phyloP scores from a whole-genome alignment of 2,797 vertebrate species.

The Coregonus sp. region DNA sequence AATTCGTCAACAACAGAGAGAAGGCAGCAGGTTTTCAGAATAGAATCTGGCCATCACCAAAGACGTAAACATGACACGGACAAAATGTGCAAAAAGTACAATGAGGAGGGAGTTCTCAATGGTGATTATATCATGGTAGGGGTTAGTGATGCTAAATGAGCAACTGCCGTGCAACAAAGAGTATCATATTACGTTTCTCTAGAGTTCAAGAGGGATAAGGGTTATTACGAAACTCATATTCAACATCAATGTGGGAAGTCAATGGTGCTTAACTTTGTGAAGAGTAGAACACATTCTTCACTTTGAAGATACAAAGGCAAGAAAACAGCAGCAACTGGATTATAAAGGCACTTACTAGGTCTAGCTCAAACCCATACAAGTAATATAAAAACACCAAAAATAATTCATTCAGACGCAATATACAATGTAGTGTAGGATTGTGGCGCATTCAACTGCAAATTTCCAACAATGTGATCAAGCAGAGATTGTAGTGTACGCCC shows the following conservation, averaged over 20 bases:
- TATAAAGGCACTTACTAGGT: conserved; percentile 73
- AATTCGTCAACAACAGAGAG: neutral
- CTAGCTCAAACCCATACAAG: conserved; percentile 16
- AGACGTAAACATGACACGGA: conserved; percentile 68
- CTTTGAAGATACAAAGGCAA: conserved; percentile 17
- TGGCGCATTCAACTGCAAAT: conserved; percentile 42
- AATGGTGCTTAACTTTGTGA: conserved; percentile 23
- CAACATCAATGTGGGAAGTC: conserved; percentile 28
- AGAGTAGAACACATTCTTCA: conserved; percentile 26
- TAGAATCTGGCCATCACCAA: conserved; percentile 37
- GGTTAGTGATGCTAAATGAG: conserved; percentile 17
- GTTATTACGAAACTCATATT: conserved; percentile 3
- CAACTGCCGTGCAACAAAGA: conserved; percentile 32
- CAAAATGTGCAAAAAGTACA: conserved; percentile 81
- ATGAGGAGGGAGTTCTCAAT: conserved; percentile 32
- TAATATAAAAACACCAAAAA: conserved; percentile 5
- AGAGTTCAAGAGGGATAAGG: conserved; percentile 33
- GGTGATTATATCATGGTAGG: neutral
- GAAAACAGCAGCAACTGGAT: conserved; percentile 15
- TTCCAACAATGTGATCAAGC: conserved; percentile 48
- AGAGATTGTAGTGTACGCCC: conserved; percentile 57
- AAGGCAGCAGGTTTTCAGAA: conserved; percentile 2
- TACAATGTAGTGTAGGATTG: conserved; percentile 47
- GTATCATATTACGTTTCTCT: conserved; percentile 36
- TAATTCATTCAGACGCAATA: conserved; percentile 12